A percentile compares a stretch with the other conserved stretches of the same genome.
phyloP scores from a whole-genome alignment of 2,888 invertebrate genomes.

The Apomyelois bistriatella region DNA sequence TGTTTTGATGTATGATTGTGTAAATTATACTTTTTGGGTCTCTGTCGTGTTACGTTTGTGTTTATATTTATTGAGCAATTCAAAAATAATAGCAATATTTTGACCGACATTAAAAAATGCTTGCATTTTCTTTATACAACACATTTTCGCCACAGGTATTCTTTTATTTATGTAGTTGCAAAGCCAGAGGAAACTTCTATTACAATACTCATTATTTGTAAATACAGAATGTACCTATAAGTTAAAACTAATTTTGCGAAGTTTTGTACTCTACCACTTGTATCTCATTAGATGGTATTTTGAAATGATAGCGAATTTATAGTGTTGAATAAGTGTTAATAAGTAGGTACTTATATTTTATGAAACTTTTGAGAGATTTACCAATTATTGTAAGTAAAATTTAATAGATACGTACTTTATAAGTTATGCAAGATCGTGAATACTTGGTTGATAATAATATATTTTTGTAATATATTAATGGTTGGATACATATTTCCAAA shows the following conservation, averaged over 20 bases:
- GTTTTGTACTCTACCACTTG: constrained; percentile 73
- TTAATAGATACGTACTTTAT: constrained; percentile 69
- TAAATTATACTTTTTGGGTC: too few species aligned
- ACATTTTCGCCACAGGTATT: constrained; percentile 21
- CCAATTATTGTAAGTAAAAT: constrained; percentile 72
- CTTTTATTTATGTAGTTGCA: constrained; percentile 35
- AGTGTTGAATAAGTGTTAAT: constrained; percentile 38
- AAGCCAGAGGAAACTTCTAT: constrained; percentile 49
- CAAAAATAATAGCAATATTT: too few species aligned
- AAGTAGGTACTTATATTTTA: constrained; percentile 44
- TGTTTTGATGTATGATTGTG: too few species aligned
- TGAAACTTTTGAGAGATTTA: constrained; percentile 74
- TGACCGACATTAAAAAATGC: too few species aligned
- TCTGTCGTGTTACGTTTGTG: too few species aligned
- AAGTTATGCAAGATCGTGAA: constrained; percentile 62
- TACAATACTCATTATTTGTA: constrained; percentile 76
- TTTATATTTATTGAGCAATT: too few species aligned
- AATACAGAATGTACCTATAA: constrained; percentile 52
- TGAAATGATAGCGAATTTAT: constrained; percentile 78
- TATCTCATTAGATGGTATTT: constrained; percentile 79
- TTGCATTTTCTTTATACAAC: not conserved
- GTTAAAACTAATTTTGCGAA: constrained; percentile 55
- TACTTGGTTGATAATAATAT: constrained; percentile 70
- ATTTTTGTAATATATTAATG: constrained; percentile 71
- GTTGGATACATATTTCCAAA: constrained; percentile 67